phyloP scores from a whole-genome alignment of 2,113 vertebrate genomes.

The Brachyhypopomus gauderio region DNA sequence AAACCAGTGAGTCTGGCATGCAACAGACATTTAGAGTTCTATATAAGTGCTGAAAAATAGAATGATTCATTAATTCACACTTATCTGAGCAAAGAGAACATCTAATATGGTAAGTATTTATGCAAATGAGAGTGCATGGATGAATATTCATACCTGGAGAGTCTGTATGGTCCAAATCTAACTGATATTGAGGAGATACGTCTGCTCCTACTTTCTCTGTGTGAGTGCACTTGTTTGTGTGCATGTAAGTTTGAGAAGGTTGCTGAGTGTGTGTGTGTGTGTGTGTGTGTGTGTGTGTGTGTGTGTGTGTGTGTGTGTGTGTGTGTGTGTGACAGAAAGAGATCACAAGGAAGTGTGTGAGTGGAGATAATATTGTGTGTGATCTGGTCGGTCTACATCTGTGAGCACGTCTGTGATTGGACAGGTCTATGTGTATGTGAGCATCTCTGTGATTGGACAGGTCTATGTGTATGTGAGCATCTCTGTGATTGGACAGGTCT shows the following conservation, averaged over 20 bases:
- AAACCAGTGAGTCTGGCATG: background rate
- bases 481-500: background rate
- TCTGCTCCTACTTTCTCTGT: conserved; percentile 1
- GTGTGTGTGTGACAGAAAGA: background rate
- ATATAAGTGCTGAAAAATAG: conserved; percentile 19
- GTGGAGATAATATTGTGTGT: conserved; percentile 23
- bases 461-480: background rate
- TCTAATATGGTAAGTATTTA: conserved; percentile 43
- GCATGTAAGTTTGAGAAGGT: no score
- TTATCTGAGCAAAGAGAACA: conserved; percentile 48
- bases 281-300: conserved; percentile 36
- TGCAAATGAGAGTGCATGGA: conserved; percentile 59
- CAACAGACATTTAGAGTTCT: background rate
- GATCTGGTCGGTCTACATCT: conserved; percentile 26
- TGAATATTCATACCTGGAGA: conserved; percentile 60
- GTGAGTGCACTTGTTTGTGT: background rate
- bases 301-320: no score
- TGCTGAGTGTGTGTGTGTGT: background rate
- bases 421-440: background rate
- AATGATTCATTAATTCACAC: conserved; percentile 31
- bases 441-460: background rate
- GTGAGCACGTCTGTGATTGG: background rate
- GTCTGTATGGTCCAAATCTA: background rate
- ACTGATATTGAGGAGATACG: conserved; percentile 8
- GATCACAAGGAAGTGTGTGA: conserved; percentile 8